phyloP scores from a whole-genome alignment of 2,797 vertebrate genomes.

The Spatula versicolor region DNA sequence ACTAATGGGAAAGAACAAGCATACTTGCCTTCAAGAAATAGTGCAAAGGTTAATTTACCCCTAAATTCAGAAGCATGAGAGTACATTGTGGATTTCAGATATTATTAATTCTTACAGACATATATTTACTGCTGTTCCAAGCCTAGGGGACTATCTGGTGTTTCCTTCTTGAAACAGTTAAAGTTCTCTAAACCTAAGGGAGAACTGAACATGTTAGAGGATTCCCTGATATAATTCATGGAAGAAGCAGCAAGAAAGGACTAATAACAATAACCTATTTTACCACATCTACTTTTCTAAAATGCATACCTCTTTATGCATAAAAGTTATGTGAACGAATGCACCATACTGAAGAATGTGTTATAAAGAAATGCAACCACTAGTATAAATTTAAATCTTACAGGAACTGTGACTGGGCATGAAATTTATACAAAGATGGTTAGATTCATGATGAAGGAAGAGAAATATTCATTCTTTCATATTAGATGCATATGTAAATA shows the following conservation, averaged over 20 bases:
- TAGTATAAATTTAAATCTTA: neutral
- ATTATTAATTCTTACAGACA: slow-evolving; percentile 38
- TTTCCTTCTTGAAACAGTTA: neutral
- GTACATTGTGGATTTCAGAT: slow-evolving; percentile 9
- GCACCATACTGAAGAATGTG: neutral
- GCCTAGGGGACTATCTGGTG: neutral
- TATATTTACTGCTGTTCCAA: neutral
- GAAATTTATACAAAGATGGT: neutral
- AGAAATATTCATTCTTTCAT: neutral
- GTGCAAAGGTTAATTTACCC: slow-evolving; percentile 44
- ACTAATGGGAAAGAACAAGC: neutral
- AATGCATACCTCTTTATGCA: neutral
- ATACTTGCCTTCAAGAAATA: slow-evolving; percentile 16
- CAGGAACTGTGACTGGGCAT: neutral
- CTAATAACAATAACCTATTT: neutral
- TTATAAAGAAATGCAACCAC: neutral
- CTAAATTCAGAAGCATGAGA: slow-evolving; percentile 28
- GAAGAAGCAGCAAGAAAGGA: neutral
- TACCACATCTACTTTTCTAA: neutral
- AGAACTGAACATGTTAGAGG: neutral
- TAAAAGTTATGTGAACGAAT: neutral
- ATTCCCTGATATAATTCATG: neutral
- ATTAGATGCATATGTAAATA: neutral
- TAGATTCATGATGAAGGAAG: neutral
- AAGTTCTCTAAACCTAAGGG: neutral